Conservation (phyloP, 2,888 invertebrate genomes). For the Lepas anatifera region DNA sequence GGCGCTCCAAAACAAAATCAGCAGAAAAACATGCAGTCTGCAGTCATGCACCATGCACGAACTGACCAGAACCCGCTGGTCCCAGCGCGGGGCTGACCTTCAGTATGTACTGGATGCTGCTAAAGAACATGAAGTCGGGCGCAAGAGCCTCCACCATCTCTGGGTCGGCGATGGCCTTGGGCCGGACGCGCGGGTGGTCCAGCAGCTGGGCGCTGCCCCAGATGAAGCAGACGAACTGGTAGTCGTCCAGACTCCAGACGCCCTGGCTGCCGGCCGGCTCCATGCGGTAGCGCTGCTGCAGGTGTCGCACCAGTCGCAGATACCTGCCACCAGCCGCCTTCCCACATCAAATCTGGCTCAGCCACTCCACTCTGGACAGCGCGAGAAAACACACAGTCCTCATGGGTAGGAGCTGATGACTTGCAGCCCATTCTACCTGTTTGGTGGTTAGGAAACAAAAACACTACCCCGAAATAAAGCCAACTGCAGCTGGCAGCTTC, state of each 20-base stretch:
- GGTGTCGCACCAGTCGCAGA: slow-evolving; percentile 61
- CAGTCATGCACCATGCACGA: no score
- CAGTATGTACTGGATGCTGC: slow-evolving; percentile 85
- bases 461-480: no score
- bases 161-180: slow-evolving; percentile 69
- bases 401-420: no score
- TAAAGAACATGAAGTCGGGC: slow-evolving; percentile 80
- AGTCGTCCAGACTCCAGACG: slow-evolving; percentile 98
- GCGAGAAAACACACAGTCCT: no score
- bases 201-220: slow-evolving; percentile 98
- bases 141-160: slow-evolving; percentile 50
- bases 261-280: slow-evolving; percentile 99
- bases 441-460: no score
- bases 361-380: no score
- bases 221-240: slow-evolving; percentile 95
- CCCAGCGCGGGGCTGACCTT: no score
- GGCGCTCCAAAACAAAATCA: no score
- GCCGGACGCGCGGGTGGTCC: slow-evolving; percentile 68
- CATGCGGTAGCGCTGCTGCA: slow-evolving; percentile 89
- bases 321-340: slow-evolving; percentile 48
- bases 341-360: neutral
- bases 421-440: no score
- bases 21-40: no score
- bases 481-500: no score
- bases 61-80: no score